Evolutionary conservation across 2,797 vertebrate species (phyloP), one percentile per base, ranked within the genome.

Genomic region (Karalla daura): DNA sequence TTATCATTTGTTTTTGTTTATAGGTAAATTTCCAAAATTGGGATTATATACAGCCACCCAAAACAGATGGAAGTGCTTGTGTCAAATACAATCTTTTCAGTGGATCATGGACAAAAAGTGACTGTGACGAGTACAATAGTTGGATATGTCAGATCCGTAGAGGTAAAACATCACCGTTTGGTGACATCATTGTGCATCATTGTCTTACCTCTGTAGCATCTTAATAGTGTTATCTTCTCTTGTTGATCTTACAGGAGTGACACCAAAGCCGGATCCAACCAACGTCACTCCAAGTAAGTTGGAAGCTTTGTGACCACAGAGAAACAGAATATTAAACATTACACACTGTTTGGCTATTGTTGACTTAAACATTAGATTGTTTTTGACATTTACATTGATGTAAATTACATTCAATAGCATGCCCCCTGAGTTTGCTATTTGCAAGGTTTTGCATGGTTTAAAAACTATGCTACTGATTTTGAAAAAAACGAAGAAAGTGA

Each of bases 131-230:
- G 11, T 73, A 83, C 5, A 90, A 88, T 18, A 37, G 85, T 32
- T 98, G 95, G 95, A 70, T 95, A 61, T 98, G 96, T 83, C 92
- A 98, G 74, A 94, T 98, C 61, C 90, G 28, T 41, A 93, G 92
- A 95, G 96, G 96, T 97, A 59, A 44, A 47, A 5, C 9, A 2
- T 27, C 5, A 7, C 18, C 2, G 27, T 63, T 18, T 50, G 20
- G 25, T 32, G 6, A n/a, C 9, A 32, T 17, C n/a, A n/a, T n/a
- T n/a, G n/a, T n/a, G n/a, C n/a, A n/a, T n/a, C n/a, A n/a, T n/a
- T n/a, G n/a, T n/a, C n/a, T n/a, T n/a, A n/a, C n/a, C n/a, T n/a
- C n/a, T n/a, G n/a, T n/a, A n/a, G n/a, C 12, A 17, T 11, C 7
- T 5, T 20, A 28, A 11, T 30, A 7, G n/a, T 67, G 9, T 27